Base-by-base conservation (phyloP, 2,797 vertebrate species). In the Acanthurus tractus region DNA sequence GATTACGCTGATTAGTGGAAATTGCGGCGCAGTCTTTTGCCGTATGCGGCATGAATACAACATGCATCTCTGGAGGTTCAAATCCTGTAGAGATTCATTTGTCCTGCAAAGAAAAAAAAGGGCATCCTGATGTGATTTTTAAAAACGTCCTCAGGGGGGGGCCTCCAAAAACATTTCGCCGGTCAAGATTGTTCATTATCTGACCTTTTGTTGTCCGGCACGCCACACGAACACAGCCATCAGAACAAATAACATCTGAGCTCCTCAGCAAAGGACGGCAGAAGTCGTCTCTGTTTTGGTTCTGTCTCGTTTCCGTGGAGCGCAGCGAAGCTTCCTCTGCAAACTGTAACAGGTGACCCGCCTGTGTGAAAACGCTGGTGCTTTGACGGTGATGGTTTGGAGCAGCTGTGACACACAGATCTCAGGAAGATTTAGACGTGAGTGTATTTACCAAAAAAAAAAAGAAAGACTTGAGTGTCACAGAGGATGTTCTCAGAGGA, bases 361-460 rank as follows among this genome's bases (percentile, higher is more conserved):
- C 56, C 54, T 52, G 62, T 48, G 62, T 56, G 55, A 73, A 54
- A 78, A 12, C 69, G 34, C 9, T 13, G n/a, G 2, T 17, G 44
- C 81, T 86, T 89, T 89, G 82, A 88, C 81, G 75, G 54, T 63
- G 63, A 81, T 48, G 40, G 64, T 69, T 74, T 44, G n/a, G 54
- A 78, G 72, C 23, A 25, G 36, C 68, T 46, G 40, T 64, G 79
- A 80, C 74, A 55, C 61, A 70, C 55, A 76, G 67, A 87, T 83
- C 66, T 70, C 58, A 80, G 57, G 54, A 77, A 70, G 83, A 84
- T 79, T 74, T 74, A 69, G 58, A 84, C 29, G 7, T 29, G 17
- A 77, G 55, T 34, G 48, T 48, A 70, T 84, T 63, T 89, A 73
- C 63, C n/a, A n/a, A n/a, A n/a, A n/a, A n/a, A n/a, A n/a, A n/a